Conservation (phyloP, 2,797 vertebrate genomes). For the Lepidocolaptes lacrymiger region DNA sequence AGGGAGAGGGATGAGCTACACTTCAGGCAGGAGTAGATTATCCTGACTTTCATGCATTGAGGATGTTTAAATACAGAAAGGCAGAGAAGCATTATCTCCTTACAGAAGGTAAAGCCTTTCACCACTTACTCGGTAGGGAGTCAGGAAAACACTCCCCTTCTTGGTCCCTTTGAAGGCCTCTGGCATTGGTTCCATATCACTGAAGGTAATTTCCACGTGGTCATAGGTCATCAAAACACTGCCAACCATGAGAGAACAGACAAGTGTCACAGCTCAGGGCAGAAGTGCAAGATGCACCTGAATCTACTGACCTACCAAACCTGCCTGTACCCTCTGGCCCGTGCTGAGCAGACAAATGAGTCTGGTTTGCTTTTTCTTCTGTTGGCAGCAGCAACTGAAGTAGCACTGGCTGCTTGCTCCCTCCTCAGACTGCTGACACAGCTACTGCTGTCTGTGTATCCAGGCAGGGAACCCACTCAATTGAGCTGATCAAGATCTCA, state of each 20-base stretch:
- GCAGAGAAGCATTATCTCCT: background rate
- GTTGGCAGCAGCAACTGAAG: background rate
- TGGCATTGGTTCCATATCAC: conserved; percentile 86
- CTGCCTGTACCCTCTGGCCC: background rate
- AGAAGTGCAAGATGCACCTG: accelerated
- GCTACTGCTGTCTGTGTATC: background rate
- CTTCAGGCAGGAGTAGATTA: background rate
- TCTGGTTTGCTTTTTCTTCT: background rate
- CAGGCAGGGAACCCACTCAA: background rate
- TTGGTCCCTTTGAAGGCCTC: conserved; percentile 94
- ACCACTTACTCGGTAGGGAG: conserved; percentile 91
- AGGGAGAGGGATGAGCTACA: background rate
- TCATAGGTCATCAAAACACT: conserved; percentile 94
- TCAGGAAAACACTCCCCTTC: conserved; percentile 93
- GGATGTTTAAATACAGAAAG: background rate
- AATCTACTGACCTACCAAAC: background rate
- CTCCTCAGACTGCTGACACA: background rate
- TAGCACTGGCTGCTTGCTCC: background rate
- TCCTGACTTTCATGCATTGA: background rate
- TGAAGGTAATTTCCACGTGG: conserved; percentile 91
- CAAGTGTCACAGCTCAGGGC: background rate
- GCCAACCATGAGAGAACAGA: background rate
- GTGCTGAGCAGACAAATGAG: background rate
- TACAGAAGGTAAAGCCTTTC: background rate
- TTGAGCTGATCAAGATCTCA: background rate